These are phyloP conservation scores for Thera britannica DNA, from an alignment of 2,888 invertebrate species.

Conservation along the genomic window DNA sequence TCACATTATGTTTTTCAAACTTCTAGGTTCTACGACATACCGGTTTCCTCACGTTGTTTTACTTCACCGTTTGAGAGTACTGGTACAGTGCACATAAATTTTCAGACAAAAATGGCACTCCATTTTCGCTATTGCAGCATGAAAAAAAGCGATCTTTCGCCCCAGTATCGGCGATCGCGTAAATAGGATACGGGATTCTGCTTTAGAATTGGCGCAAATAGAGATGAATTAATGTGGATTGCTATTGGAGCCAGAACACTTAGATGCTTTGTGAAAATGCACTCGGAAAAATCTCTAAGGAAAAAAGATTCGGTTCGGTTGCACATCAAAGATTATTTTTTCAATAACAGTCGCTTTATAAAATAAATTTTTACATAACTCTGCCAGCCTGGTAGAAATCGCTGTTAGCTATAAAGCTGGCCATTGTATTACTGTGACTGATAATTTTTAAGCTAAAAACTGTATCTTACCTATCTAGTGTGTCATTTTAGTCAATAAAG, in stretches of 20 bases:
- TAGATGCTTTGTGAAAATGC: conserved; percentile 3
- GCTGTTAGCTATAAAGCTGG: no score
- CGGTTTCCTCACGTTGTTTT: no score
- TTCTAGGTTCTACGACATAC: no score
- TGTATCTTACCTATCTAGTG: no score
- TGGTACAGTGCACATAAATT: no score
- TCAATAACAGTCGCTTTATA: not conserved
- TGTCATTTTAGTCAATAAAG: no score
- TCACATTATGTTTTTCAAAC: no score
- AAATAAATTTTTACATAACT: not conserved
- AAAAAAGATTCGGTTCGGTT: not conserved
- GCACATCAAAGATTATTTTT: not conserved
- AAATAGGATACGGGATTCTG: conserved; percentile 22
- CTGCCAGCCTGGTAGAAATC: no score
- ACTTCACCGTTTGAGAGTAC: no score
- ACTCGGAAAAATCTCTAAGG: not conserved
- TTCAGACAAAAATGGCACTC: not conserved
- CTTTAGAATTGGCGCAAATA: conserved; percentile 25
- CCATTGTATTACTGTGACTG: no score
- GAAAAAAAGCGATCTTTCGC: not conserved
- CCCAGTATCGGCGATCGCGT: conserved; percentile 14
- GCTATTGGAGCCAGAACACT: conserved; percentile 5
- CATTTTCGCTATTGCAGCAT: not conserved
- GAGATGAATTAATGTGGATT: conserved; percentile 16
- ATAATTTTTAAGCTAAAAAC: no score